A percentile compares a stretch with the other conserved stretches of the same genome.
phyloP scores from a whole-genome alignment of 2,113 vertebrate species.

The Picathartes gymnocephalus region DNA sequence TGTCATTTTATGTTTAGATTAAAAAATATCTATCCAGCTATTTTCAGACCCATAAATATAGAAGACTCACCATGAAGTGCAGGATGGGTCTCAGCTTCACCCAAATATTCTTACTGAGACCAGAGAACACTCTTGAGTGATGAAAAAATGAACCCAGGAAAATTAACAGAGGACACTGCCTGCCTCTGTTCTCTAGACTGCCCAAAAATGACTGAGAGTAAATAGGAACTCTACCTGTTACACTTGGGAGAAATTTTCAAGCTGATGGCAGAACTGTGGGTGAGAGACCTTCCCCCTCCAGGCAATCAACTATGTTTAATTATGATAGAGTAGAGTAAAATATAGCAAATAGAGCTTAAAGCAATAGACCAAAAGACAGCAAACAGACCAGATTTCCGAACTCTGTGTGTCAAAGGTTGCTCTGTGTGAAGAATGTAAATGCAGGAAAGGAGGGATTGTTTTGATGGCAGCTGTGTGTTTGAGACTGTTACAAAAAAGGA shows the following conservation, averaged over 20 bases:
- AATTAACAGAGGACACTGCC: background rate
- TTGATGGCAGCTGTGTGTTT: slow-evolving; percentile 17
- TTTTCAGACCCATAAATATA: background rate
- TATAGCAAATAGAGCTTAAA: background rate
- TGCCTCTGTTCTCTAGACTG: background rate
- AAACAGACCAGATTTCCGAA: background rate
- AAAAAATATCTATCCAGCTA: background rate
- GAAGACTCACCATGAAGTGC: background rate
- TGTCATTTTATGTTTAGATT: background rate
- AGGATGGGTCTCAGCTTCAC: background rate
- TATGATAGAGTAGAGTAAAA: background rate
- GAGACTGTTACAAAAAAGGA: slow-evolving; percentile 49
- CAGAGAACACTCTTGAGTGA: background rate
- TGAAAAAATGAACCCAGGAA: background rate
- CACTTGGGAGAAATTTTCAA: background rate
- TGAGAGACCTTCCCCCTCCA: background rate
- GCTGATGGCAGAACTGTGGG: background rate
- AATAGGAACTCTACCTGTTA: background rate
- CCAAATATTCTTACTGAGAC: background rate
- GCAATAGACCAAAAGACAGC: background rate
- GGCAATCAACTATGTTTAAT: background rate
- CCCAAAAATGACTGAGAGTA: fast-evolving
- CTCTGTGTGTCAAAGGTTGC: background rate
- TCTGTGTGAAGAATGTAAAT: background rate
- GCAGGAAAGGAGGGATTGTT: slow-evolving; percentile 22